A percentile compares a stretch with the other conserved stretches of the same genome.
Evolutionary conservation across 2,797 vertebrate species (phyloP).

Genomic region (Ara ararauna): DNA sequence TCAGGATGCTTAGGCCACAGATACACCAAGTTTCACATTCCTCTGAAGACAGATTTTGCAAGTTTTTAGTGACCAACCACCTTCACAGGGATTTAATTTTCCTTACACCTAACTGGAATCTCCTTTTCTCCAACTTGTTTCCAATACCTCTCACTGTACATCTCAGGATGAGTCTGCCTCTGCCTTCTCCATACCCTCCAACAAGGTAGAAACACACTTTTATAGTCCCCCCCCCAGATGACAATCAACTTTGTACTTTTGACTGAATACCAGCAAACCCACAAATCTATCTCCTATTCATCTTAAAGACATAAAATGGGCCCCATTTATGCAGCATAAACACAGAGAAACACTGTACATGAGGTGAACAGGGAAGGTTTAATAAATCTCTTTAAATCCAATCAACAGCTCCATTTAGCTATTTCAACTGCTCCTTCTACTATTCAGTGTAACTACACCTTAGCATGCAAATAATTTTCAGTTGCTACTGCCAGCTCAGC

Average conservation of each 20-base stretch:
- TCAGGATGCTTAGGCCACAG: neutral
- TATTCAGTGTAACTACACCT: neutral
- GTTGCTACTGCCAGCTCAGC: constrained; percentile 50
- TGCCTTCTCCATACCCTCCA: neutral
- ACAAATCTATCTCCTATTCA: neutral
- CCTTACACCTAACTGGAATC: neutral
- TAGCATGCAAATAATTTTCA: constrained; percentile 27
- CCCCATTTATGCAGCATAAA: neutral
- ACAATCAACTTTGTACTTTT: neutral
- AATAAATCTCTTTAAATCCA: constrained; percentile 6
- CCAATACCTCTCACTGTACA: neutral
- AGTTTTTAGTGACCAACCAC: no score
- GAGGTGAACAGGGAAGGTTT: neutral
- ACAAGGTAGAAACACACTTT: neutral
- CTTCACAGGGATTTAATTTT: neutral
- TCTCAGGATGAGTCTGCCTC: neutral
- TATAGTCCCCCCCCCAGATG: neutral
- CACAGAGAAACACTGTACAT: neutral
- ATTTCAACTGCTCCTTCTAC: constrained; percentile 5
- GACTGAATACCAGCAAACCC: neutral
- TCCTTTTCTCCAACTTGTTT: neutral
- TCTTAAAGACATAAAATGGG: neutral
- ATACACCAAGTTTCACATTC: accelerated
- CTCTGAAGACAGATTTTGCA: neutral
- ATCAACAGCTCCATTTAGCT: neutral